Base-by-base conservation (phyloP, 2,797 vertebrate species). In the Toxotes lorentzi region DNA sequence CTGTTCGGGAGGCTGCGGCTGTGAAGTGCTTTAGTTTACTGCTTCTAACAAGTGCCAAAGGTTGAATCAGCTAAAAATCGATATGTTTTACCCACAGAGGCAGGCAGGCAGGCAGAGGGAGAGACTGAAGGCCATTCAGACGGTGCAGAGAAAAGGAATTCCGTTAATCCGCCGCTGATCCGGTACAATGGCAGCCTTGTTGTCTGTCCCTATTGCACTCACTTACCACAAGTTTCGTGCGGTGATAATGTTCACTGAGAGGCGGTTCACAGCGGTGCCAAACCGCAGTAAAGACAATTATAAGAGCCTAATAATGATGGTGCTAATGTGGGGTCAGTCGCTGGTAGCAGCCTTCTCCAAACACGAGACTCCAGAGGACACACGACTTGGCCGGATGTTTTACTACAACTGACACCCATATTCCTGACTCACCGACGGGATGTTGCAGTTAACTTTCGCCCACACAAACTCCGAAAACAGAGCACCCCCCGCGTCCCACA, bases 151-250 rank as follows among this genome's bases (percentile, higher is more conserved):
- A 94, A 92, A 92, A 95, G 93, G 94, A 95, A 95, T 96, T 95
- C 92, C 89, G 94, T 93, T 95, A 95, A 95, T 95, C 95, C 94
- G 90, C 89, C 87, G 91, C 90, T 95, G 95, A 95, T 94, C 94
- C 93, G 86, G 90, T 92, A 96, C 95, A 96, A 95, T 95, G 93
- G 94, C 93, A 92, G 93, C 95, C 94, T 95, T 95, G 95, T 95
- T 95, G 94, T 95, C 92, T 91, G 90, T 94, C 93, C 93, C 90
- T 91, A 93, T 93, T 86, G 90, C 88, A 77, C 88, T 92, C 91
- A 89, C 89, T 86, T 86, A 88, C 77, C 87, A 89, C 93, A 92
- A 93, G 86, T 94, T 91, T 86, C 80, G 77, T 85, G 90, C 79
- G 60, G 63, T 77, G 80, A 86, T 85, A 76, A 41, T 84, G 75